Base-by-base conservation (phyloP, 1,140 invertebrate genomes). In the Eufriesea mexicana region DNA sequence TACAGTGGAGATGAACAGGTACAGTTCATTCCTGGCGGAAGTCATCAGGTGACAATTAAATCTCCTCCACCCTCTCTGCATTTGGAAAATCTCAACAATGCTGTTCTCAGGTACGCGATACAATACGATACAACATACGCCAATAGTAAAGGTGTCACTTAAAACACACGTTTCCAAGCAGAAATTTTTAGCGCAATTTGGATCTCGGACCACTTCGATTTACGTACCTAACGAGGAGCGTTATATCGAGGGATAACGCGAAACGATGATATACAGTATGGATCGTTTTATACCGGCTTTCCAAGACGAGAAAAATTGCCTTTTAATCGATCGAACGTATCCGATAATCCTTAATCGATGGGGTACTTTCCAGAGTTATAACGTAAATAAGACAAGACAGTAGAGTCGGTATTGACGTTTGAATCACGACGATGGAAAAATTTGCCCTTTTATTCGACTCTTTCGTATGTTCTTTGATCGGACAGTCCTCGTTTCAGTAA, bases 1-100 rank as follows among this genome's bases (percentile, higher is more conserved):
- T 94, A 92, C 85, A 93, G 91, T 83, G 93, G 92, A 14, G 93
- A 94, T 79, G 94, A 94, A 55, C 93, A 94, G 76, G 93, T 94
- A 45, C 93, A 94, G 73, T 94, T 94, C 75, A 92, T 93, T 81
- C 91, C 93, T 47, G 90, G 92, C 67, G 92, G 90, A 68, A 93
- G 91, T 89, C 90, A 94, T 64, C 93, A 94, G 88, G 93, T 94
- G 89, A 94, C 93, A 66, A 94, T 94, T 73, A 93, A 91, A 85
- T 92, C 93, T 51, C 91, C 93, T n/a, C 91, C 92, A 49, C 87
- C 91, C 14, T 85, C 91, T 0, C 64, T 94, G 16, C 91, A 91
- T 72, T 85, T 93, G 68, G 93, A 94, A n/a, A 94, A 91, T 87
- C 90, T 93, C 82, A 94, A 93, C 75, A 94, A 92, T 87, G 91